A percentile compares a stretch with the other conserved stretches of the same genome.
These are phyloP conservation scores for Seriola rivoliana DNA, from an alignment of 2,113 vertebrate genomes.

Conservation along the genomic window DNA sequence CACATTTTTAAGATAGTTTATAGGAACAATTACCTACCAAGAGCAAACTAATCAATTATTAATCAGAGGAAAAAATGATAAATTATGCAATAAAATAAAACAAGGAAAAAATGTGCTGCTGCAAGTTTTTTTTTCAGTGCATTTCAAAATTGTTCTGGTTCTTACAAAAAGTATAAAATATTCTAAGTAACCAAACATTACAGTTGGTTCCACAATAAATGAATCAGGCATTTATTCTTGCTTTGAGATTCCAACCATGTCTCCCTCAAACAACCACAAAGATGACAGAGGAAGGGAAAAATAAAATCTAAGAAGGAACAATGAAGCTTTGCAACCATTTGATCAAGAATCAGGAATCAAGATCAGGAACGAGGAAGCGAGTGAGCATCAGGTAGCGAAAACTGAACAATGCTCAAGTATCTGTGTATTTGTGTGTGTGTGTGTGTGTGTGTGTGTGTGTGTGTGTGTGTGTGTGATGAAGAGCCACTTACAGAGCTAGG, in stretches of 20 bases:
- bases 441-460: too few relatives aligned
- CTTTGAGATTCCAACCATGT: not conserved
- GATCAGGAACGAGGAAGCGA: not conserved
- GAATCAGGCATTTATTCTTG: not conserved
- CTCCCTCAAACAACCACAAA: not conserved
- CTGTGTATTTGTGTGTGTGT: not conserved
- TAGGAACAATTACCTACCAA: too few relatives aligned
- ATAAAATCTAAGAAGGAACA: not conserved
- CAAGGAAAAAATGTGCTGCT: not conserved
- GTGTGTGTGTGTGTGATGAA: not conserved
- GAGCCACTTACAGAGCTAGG: slow-evolving; percentile 91
- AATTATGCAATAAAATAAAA: too few relatives aligned
- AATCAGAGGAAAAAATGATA: too few relatives aligned
- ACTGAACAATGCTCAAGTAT: not conserved
- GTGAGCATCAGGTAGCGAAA: not conserved
- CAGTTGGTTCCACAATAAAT: not conserved
- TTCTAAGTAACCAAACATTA: not conserved
- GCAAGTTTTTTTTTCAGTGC: too few relatives aligned
- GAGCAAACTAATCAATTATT: too few relatives aligned
- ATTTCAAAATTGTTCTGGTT: not conserved
- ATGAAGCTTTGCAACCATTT: not conserved
- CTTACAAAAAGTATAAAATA: not conserved
- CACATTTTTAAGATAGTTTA: too few relatives aligned
- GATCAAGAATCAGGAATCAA: too few relatives aligned
- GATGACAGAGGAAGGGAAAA: not conserved